Conservation (phyloP, 2,888 invertebrate genomes). For the Laspeyria flexula region DNA sequence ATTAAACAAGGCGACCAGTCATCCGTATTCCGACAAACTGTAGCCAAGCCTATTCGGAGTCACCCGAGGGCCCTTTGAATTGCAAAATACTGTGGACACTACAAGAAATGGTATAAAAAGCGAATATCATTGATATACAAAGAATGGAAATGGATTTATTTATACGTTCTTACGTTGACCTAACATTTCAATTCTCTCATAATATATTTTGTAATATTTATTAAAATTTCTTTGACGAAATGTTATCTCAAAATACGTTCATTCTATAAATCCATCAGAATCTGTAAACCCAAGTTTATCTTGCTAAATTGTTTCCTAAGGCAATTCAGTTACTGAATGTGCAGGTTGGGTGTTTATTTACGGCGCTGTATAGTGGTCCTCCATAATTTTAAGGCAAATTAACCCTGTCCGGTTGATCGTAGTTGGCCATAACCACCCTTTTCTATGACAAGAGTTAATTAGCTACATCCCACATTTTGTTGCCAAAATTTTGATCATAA, state of each 20-base stretch:
- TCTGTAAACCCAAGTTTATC: constrained; percentile 3
- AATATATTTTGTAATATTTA: too few species aligned
- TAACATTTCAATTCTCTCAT: too few species aligned
- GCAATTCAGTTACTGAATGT: constrained; percentile 31
- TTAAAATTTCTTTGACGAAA: too few species aligned
- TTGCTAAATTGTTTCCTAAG: constrained; percentile 26
- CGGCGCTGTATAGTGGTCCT: constrained; percentile 19
- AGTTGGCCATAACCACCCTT: constrained; percentile 37
- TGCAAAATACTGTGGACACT: constrained; percentile 64
- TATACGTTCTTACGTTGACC: too few species aligned
- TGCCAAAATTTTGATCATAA: constrained; percentile 27
- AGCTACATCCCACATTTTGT: constrained; percentile 37
- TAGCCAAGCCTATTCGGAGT: constrained; percentile 54
- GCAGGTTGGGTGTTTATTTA: constrained; percentile 38
- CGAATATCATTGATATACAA: not conserved
- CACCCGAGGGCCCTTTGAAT: constrained; percentile 65
- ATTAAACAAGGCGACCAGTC: constrained; percentile 55
- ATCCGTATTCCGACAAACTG: constrained; percentile 56
- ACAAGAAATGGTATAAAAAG: constrained; percentile 61
- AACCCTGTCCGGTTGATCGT: constrained; percentile 36
- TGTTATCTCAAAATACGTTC: too few species aligned
- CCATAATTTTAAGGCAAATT: constrained; percentile 42
- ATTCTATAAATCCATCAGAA: not conserved
- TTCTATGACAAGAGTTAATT: constrained; percentile 45
- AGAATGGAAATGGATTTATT: not conserved